Evolutionary conservation across 2,113 vertebrate genomes (phyloP), one percentile per base, ranked within the genome.

Genomic region (Rhipidura dahli): DNA sequence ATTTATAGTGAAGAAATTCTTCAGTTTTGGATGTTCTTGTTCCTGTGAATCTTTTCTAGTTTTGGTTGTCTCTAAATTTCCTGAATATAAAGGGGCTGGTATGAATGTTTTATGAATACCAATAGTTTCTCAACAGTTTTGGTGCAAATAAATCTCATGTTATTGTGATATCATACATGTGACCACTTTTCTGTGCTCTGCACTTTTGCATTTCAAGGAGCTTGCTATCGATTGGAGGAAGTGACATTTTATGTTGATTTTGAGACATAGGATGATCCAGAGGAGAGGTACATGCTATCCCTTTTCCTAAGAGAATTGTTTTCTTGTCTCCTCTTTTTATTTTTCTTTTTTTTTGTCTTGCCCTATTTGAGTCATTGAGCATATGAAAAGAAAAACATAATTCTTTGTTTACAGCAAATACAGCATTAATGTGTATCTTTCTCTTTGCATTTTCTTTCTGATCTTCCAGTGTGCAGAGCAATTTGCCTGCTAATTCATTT

Each of bases 401-500:
- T 59, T 79, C 22, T 91, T 81, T 82, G 56, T 93, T 94, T 91
- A 85, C 57, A 45, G 17, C 13, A 85, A 90, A 79, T 9, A 56
- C 35, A 64, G 13, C 27, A 39, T 56, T 87, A 83, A 63, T 37
- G 8, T 27, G 6, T 10, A 10, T 75, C 8, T 53, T 88, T 80
- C 37, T 69, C 23, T 59, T 39, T 71, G 13, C 21, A 39, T 92
- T 93, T 93, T 88, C 50, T 76, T 95, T 93, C 79, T 93, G 42
- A 90, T 92, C 54, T 88, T 93, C 61, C 28, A 56, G 26, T 11
- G 16, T 53, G 31, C 16, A 90, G 50, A 86, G 6, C 13, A 88
- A 77, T 92, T 93, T 92, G 33, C 50, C 24, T 86, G 8, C 14
- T 87, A 93, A 92, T 90, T 92, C 40, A 51, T 78, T 94, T 73